Evolutionary conservation across 35 echinoderm and acorn worm species (phyloP).

Genomic region (Eucidaris tribuloides): DNA sequence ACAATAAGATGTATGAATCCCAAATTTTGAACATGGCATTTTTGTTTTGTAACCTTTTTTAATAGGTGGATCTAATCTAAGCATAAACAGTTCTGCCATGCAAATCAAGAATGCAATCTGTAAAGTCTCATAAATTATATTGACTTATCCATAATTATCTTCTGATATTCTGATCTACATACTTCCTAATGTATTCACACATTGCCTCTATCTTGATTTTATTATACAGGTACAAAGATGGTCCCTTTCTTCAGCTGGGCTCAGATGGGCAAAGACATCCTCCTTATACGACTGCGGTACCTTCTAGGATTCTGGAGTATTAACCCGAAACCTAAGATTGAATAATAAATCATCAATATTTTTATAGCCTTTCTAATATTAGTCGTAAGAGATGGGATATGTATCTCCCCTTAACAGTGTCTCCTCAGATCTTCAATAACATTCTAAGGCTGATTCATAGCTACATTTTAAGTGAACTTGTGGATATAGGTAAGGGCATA

Average conservation of each 20-base stretch:
- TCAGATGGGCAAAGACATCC: constrained; percentile 93
- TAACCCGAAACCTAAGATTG: constrained; percentile 41
- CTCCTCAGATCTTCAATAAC: no score
- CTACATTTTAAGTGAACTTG: no score
- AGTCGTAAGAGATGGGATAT: no score
- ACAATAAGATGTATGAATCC: no score
- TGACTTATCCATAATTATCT: neutral
- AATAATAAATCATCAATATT: no score
- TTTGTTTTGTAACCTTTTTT: no score
- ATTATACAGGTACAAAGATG: constrained; percentile 78
- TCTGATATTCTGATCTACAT: neutral
- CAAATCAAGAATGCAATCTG: neutral
- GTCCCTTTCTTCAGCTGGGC: constrained; percentile 92
- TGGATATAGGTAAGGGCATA: no score
- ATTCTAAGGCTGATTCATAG: no score
- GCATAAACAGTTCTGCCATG: neutral
- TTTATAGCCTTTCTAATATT: no score
- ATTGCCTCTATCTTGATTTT: neutral
- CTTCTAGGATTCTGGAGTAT: constrained; percentile 84
- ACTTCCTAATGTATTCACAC: neutral
- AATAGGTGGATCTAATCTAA: no score
- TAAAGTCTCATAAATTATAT: neutral
- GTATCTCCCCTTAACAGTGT: no score
- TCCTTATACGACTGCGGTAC: constrained; percentile 90
- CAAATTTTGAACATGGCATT: no score